Percentiles rank a stretch among this genome's conserved stretches.
These are phyloP conservation scores for Pogonomyrmex barbatus DNA, from an alignment of 1,140 invertebrate genomes.

Conservation along the genomic window DNA sequence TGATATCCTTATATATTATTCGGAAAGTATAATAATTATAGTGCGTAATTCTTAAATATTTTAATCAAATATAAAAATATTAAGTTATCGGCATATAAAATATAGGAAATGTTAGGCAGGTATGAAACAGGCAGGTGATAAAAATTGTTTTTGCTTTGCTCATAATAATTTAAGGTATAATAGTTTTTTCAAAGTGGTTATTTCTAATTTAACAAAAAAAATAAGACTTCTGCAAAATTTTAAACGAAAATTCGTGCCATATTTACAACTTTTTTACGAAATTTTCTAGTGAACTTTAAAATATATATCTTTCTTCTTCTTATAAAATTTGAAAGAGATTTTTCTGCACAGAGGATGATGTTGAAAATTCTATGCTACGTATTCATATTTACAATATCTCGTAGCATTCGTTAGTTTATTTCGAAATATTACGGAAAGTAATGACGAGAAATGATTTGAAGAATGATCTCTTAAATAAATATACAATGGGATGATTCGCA, in stretches of 20 bases:
- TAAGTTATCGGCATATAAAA: constrained; percentile 7
- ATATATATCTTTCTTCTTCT: background rate
- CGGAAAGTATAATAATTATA: background rate
- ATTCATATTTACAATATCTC: constrained; percentile 66
- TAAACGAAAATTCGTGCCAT: background rate
- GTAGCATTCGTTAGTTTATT: constrained; percentile 47
- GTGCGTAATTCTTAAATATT: constrained; percentile 8
- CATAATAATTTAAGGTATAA: background rate
- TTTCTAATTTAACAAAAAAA: background rate
- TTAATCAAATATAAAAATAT: constrained; percentile 46
- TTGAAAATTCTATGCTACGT: constrained; percentile 48
- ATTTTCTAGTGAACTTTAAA: background rate
- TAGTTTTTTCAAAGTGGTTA: background rate
- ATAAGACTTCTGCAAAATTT: background rate
- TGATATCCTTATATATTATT: constrained; percentile 24
- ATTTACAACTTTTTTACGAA: background rate
- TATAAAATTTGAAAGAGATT: background rate
- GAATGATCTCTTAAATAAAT: constrained; percentile 70
- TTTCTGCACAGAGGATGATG: background rate
- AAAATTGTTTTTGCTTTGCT: background rate
- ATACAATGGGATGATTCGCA: constrained; percentile 62
- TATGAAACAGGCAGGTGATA: background rate
- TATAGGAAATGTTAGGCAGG: background rate
- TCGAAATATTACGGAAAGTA: constrained; percentile 2
- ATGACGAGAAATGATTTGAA: constrained; percentile 37